Base-by-base conservation (phyloP, 2,888 invertebrate genomes). In the Limnephilus lunatus region DNA sequence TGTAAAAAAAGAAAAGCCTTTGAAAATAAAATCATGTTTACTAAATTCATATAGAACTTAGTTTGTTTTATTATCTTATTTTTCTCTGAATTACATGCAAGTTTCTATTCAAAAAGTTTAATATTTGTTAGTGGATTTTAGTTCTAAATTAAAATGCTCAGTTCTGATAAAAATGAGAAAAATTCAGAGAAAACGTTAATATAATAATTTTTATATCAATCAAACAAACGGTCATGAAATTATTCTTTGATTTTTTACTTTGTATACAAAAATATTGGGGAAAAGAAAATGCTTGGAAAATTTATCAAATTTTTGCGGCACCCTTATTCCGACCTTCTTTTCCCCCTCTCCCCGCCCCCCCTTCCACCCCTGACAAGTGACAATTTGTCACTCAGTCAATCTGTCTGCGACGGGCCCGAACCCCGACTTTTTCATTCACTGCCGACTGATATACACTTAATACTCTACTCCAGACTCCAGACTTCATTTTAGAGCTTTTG, bases 341-440 rank as follows among this genome's bases (percentile, higher is more conserved):
- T 31, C 85, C 31, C 87, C 85, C 85, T 48, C 68, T 30, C 32
- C 39, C 0, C 19, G 25, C 25, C 48, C 81, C 25, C 68, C 31
- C n/a, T 15, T 35, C 32, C 53, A 11, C 89, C n/a, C 44, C 15
- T 83, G 90, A 92, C 93, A 92, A 87, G 91, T 93, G 93, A 92
- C 93, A 93, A 93, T 93, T 93, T 93, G 93, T 93, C 93, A 93
- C 93, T 92, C 92, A 93, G 93, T 93, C 93, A 93, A 93, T 93
- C 93, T 93, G 93, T 93, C 93, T 44, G 85, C 83, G 92, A 39
- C 80, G 90, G 88, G 91, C 85, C 83, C 90, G 90, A 90, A 91
- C 87, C 39, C 39, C 19, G 87, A 91, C 91, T 83, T 89, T 82
- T 92, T 91, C 83, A 92, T 92, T 91, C 88, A 92, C 91, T 85